A percentile compares a stretch with the other conserved stretches of the same genome.
These are phyloP conservation scores for Lithobius niger DNA, from an alignment of 1,140 invertebrate species.

Conservation along the genomic window DNA sequence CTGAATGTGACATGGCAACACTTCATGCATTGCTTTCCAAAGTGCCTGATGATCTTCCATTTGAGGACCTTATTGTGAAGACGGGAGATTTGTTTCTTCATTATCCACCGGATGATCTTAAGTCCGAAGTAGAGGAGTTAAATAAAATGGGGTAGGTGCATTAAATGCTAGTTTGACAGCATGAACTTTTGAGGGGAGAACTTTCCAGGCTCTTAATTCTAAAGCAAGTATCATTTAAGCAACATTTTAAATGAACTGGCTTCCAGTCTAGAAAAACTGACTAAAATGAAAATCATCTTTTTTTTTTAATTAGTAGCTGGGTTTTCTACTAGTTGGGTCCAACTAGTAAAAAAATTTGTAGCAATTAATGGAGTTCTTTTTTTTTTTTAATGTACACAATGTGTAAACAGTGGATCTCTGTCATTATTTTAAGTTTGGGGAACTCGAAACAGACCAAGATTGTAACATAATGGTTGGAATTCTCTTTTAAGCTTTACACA, in stretches of 20 bases:
- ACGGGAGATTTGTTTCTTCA: conserved; percentile 50
- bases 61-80: conserved; percentile 60
- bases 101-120: conserved; percentile 56
- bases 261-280: not conserved
- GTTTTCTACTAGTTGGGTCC: not conserved
- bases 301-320: not conserved
- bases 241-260: not conserved
- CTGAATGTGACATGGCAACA: conserved; percentile 70
- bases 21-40: conserved; percentile 59
- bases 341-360: too few species aligned
- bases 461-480: too few species aligned
- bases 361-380: too few species aligned
- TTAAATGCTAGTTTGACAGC: too few species aligned
- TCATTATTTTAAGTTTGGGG: too few species aligned
- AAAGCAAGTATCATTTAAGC: not conserved
- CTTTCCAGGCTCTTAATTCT: not conserved
- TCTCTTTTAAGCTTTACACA: too few species aligned
- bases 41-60: conserved; percentile 73
- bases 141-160: not conserved
- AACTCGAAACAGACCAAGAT: too few species aligned
- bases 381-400: too few species aligned
- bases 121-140: conserved; percentile 17
- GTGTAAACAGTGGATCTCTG: too few species aligned
- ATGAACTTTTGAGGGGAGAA: too few species aligned
- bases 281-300: not conserved